Percentiles rank a stretch among this genome's conserved stretches.
These are phyloP conservation scores for Lophotis ruficrista DNA, from an alignment of 2,113 vertebrate species.

Conservation along the genomic window DNA sequence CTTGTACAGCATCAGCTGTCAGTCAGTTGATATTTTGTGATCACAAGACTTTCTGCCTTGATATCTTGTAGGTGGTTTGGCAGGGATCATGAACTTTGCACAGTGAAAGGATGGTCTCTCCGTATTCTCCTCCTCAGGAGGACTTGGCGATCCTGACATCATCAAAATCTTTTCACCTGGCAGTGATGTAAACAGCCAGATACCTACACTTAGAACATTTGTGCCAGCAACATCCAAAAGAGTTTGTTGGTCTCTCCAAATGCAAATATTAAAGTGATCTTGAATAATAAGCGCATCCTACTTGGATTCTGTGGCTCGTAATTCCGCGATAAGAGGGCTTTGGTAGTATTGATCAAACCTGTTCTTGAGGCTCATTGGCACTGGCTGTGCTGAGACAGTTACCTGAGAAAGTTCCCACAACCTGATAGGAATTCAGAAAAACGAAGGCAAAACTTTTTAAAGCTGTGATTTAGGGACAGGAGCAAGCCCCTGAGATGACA, in stretches of 20 bases:
- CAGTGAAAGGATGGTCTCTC: neutral
- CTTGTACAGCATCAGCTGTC: neutral
- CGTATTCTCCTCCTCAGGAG: neutral
- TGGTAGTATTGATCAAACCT: neutral
- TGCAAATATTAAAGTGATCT: neutral
- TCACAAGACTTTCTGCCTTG: neutral
- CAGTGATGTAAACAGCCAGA: neutral
- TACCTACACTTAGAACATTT: neutral
- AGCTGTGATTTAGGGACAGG: neutral
- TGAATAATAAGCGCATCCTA: neutral
- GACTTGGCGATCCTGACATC: neutral
- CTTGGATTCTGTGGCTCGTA: neutral
- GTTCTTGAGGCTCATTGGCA: accelerated
- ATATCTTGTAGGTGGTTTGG: neutral
- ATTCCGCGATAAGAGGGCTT: neutral
- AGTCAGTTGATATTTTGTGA: neutral
- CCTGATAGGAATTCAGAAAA: neutral
- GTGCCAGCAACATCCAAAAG: neutral
- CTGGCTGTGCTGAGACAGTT: neutral
- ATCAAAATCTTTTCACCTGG: neutral
- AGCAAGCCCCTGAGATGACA: neutral
- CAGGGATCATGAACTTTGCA: neutral
- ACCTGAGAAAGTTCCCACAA: neutral
- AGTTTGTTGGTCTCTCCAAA: neutral
- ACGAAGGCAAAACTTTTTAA: neutral